Percentiles rank a stretch among this genome's conserved stretches.
Conservation (phyloP, 92 coral and sea anemone species). For the Zoanthus sociatus region DNA sequence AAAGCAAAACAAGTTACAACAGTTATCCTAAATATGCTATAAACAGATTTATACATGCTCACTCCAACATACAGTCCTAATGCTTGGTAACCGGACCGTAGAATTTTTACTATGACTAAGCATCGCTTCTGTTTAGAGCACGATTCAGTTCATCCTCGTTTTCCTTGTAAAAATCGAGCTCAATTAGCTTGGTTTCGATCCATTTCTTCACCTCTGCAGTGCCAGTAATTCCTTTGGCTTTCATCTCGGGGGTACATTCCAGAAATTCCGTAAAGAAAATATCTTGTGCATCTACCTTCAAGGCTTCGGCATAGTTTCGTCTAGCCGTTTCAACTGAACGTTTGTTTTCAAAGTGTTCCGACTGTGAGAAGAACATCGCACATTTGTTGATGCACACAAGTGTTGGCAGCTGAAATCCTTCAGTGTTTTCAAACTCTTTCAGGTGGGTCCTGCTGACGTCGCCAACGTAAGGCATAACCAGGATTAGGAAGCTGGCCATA, state of each 20-base stretch:
- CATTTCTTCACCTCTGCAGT: no score
- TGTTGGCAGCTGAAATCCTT: constrained; percentile 4
- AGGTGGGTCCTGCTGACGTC: neutral
- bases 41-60: no score
- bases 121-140: no score
- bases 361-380: neutral
- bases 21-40: no score
- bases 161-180: no score
- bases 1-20: no score
- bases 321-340: neutral
- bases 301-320: neutral
- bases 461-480: neutral
- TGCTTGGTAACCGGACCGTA: no score
- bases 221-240: neutral
- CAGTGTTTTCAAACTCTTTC: constrained; percentile 4
- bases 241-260: neutral
- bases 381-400: constrained; percentile 20
- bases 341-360: neutral
- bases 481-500: neutral
- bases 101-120: no score
- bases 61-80: no score
- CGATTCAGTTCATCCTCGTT: no score
- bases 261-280: constrained; percentile 1
- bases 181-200: no score
- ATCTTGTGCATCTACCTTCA: neutral